These are phyloP conservation scores for Stenodera caucasica DNA, from an alignment of 2,888 invertebrate species.

Conservation along the genomic window DNA sequence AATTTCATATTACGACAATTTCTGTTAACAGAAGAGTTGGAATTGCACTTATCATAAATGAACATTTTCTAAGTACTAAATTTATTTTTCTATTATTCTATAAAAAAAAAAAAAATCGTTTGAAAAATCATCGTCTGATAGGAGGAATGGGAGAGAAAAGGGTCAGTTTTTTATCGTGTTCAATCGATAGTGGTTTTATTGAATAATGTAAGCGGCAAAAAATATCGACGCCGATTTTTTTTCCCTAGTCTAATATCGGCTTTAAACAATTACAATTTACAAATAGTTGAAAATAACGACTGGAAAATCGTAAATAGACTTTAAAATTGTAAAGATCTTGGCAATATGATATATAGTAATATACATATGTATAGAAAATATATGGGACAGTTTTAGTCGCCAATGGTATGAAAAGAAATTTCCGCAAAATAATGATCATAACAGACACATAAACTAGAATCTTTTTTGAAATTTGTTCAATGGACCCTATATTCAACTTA, in stretches of 20 bases:
- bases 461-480: background rate
- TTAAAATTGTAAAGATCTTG: background rate
- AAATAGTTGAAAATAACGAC: too few relatives aligned
- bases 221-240: too few relatives aligned
- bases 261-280: too few relatives aligned
- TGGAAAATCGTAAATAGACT: background rate
- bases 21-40: background rate
- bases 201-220: too few relatives aligned
- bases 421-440: slow-evolving; percentile 1
- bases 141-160: too few relatives aligned
- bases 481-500: background rate
- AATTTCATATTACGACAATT: background rate
- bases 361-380: background rate
- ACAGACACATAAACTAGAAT: background rate
- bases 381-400: background rate
- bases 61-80: background rate
- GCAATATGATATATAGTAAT: background rate
- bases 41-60: background rate
- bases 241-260: too few relatives aligned
- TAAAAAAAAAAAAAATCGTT: too few relatives aligned
- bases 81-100: background rate
- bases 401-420: background rate
- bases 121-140: too few relatives aligned
- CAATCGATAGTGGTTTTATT: too few relatives aligned
- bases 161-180: too few relatives aligned